Percentiles rank a stretch among this genome's conserved stretches.
Evolutionary conservation across 2,888 invertebrate species (phyloP).

Genomic region (Cylloceria caligata): DNA sequence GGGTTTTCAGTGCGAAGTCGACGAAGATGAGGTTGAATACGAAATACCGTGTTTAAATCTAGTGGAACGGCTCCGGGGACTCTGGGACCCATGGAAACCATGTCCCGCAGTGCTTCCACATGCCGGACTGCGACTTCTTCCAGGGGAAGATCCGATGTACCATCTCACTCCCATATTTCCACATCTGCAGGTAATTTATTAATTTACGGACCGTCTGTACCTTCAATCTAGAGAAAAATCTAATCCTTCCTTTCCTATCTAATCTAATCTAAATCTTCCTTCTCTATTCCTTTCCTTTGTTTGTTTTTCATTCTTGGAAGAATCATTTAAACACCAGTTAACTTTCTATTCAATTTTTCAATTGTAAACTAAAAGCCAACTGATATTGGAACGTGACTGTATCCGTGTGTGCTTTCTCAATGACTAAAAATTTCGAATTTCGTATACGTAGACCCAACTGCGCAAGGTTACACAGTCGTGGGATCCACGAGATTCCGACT

Average conservation of each 20-base stretch:
- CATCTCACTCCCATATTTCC: constrained; percentile 89
- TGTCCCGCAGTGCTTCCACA: constrained; percentile 86
- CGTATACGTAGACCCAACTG: constrained; percentile 87
- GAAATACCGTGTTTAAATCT: constrained; percentile 91
- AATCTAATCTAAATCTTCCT: too few relatives aligned
- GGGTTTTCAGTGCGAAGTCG: constrained; percentile 87
- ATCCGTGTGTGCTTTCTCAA: too few relatives aligned
- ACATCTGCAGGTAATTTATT: constrained; percentile 86
- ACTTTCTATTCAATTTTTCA: too few relatives aligned
- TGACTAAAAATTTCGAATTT: too few relatives aligned
- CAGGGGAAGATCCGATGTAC: constrained; percentile 86
- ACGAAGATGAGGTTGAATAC: constrained; percentile 89
- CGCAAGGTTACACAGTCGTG: constrained; percentile 86
- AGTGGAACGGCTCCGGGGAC: constrained; percentile 88
- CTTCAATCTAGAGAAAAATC: not conserved
- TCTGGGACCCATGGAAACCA: constrained; percentile 88
- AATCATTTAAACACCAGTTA: too few relatives aligned
- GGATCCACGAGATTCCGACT: constrained; percentile 87
- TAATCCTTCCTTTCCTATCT: too few relatives aligned
- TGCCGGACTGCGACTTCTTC: constrained; percentile 88
- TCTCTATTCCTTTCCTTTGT: too few relatives aligned
- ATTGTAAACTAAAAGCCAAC: too few relatives aligned
- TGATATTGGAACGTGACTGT: too few relatives aligned
- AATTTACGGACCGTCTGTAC: not conserved
- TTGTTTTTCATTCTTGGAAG: too few relatives aligned